Percentiles rank a stretch among this genome's conserved stretches.
phyloP scores from a whole-genome alignment of 2,888 invertebrate species.

The Leptinotarsa peninsularis region DNA sequence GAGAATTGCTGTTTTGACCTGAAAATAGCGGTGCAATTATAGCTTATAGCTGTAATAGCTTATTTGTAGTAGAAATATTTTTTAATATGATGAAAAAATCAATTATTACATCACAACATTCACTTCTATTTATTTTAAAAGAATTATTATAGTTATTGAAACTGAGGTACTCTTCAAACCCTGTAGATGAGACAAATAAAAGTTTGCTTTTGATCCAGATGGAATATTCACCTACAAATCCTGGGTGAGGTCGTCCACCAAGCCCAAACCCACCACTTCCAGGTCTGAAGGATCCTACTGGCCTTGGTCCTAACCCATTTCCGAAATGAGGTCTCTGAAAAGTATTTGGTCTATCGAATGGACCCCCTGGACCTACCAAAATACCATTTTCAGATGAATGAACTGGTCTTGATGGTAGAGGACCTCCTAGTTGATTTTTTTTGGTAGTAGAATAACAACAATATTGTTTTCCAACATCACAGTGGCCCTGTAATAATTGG shows the following conservation, averaged over 20 bases:
- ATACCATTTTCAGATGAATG: slow-evolving; percentile 64
- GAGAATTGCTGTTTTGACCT: slow-evolving; percentile 51
- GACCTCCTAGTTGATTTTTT: slow-evolving; percentile 54
- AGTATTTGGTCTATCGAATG: slow-evolving; percentile 48
- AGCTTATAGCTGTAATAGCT: too few species aligned
- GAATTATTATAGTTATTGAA: too few species aligned
- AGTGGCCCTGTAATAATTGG: slow-evolving; percentile 70
- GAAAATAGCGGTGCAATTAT: neutral
- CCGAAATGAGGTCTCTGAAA: slow-evolving; percentile 60
- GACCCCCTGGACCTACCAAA: slow-evolving; percentile 67
- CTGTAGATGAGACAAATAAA: too few species aligned
- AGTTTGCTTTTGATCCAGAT: too few species aligned
- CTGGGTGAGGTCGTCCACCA: slow-evolving; percentile 33
- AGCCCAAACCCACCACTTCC: slow-evolving; percentile 36
- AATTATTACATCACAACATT: too few species aligned
- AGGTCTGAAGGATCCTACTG: slow-evolving; percentile 34
- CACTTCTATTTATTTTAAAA: too few species aligned
- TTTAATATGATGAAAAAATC: too few species aligned
- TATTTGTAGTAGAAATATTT: too few species aligned
- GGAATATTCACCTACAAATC: slow-evolving; percentile 26
- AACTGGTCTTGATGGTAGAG: slow-evolving; percentile 59
- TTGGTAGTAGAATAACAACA: slow-evolving; percentile 71
- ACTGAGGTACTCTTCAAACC: too few species aligned
- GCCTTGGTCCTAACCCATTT: slow-evolving; percentile 35
- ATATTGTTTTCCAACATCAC: slow-evolving; percentile 73